These are phyloP conservation scores for Ciona savignyi DNA, from an alignment of 23 tunicate species.

Conservation along the genomic window DNA sequence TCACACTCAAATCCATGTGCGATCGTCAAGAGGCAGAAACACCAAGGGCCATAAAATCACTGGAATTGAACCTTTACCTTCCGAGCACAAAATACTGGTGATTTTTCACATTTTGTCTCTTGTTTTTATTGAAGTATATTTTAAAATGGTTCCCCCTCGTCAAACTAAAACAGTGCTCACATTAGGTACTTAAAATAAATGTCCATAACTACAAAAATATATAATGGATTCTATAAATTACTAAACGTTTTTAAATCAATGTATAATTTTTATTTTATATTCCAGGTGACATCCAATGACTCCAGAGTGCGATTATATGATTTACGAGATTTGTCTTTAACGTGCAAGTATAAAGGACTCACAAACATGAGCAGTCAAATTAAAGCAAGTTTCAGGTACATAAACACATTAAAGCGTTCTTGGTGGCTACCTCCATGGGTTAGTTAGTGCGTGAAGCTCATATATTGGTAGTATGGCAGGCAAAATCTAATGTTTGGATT, in stretches of 20 bases:
- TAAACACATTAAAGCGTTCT: no score
- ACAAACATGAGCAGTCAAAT: slow-evolving; percentile 87
- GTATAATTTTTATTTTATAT: neutral
- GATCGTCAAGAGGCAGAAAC: slow-evolving; percentile 68
- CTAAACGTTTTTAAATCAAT: neutral
- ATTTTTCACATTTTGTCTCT: slow-evolving; percentile 5
- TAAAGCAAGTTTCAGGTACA: slow-evolving; percentile 94
- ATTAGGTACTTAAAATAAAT: no score
- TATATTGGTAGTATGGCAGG: no score
- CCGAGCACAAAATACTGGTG: slow-evolving; percentile 85
- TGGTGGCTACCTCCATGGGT: no score
- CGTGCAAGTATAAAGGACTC: slow-evolving; percentile 84
- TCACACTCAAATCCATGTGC: slow-evolving; percentile 92
- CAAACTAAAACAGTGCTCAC: no score
- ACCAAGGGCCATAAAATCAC: slow-evolving; percentile 84
- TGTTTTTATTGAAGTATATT: neutral
- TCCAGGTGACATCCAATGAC: slow-evolving; percentile 89
- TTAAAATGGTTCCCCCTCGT: neutral
- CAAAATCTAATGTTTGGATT: no score
- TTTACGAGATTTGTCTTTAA: slow-evolving; percentile 70
- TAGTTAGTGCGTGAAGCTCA: no score
- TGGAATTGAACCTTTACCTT: slow-evolving; percentile 83
- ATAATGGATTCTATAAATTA: neutral
- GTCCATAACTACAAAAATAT: no score
- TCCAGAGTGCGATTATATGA: slow-evolving; percentile 88